Conservation (phyloP, 2,797 vertebrate species). For the Podarcis siculus region DNA sequence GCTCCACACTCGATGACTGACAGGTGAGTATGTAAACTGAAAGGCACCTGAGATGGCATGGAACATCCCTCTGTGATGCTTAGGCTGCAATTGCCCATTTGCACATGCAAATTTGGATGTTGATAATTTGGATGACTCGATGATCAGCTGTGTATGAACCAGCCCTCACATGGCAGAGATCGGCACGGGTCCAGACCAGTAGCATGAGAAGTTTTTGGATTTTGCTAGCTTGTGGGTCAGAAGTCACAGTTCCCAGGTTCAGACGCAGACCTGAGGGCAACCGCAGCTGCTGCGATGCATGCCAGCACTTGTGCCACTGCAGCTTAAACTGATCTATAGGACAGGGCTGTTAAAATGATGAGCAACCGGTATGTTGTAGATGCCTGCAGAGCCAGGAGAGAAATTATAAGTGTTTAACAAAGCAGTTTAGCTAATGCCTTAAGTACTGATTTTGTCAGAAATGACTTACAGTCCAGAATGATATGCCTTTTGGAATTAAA, state of each 20-base stretch:
- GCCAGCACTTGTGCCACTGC: neutral
- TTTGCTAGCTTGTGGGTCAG: neutral
- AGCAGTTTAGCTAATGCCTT: constrained; percentile 70
- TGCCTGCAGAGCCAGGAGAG: constrained; percentile 23
- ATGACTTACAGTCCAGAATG: constrained; percentile 83
- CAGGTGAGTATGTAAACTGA: neutral
- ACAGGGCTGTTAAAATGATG: constrained; percentile 11
- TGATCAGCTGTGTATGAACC: neutral
- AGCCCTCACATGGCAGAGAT: neutral
- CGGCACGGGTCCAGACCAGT: neutral
- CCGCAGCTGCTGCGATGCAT: neutral
- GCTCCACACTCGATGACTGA: neutral
- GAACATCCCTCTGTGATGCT: neutral
- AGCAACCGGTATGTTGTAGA: neutral
- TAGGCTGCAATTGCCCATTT: neutral
- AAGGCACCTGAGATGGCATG: neutral
- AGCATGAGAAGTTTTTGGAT: neutral
- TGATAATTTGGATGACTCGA: too few species aligned
- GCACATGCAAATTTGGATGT: neutral
- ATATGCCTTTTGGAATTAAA: constrained; percentile 77
- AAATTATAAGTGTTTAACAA: constrained; percentile 44
- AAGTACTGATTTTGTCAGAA: constrained; percentile 82
- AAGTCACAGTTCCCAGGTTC: neutral
- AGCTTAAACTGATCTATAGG: constrained; percentile 1
- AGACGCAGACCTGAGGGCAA: neutral